These are phyloP conservation scores for Oncopeltus fasciatus DNA, from an alignment of 1,140 invertebrate species.

Conservation along the genomic window DNA sequence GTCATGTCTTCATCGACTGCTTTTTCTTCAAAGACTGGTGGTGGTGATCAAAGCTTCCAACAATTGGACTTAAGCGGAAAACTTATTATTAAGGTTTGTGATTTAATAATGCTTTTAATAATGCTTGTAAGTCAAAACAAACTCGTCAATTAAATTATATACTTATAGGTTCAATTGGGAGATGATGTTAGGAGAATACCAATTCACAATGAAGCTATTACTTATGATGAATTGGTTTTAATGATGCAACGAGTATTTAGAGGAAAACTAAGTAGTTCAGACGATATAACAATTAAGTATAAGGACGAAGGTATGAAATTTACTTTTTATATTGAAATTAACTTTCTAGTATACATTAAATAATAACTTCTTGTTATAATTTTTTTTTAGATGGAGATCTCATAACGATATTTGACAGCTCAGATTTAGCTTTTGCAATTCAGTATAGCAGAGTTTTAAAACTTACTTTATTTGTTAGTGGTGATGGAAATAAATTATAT, in stretches of 20 bases:
- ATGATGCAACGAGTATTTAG: slow-evolving; percentile 66
- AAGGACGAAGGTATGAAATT: slow-evolving; percentile 49
- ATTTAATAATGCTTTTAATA: not conserved
- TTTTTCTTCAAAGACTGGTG: slow-evolving; percentile 10
- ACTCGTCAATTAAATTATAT: not conserved
- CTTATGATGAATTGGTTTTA: slow-evolving; percentile 58
- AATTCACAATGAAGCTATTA: slow-evolving; percentile 64
- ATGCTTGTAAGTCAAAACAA: not conserved
- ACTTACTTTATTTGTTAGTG: slow-evolving; percentile 39
- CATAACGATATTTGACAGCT: slow-evolving; percentile 59
- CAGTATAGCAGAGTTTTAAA: slow-evolving; percentile 54
- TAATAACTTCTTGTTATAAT: no score
- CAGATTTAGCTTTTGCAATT: slow-evolving; percentile 56
- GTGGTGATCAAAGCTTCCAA: slow-evolving; percentile 24
- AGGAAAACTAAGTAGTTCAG: slow-evolving; percentile 44
- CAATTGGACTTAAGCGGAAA: slow-evolving; percentile 26
- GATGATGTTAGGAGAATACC: slow-evolving; percentile 57
- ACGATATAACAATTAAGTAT: slow-evolving; percentile 60
- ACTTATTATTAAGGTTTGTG: slow-evolving; percentile 26
- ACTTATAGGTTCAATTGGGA: slow-evolving; percentile 43
- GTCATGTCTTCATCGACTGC: slow-evolving; percentile 11
- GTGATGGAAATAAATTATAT: slow-evolving; percentile 24
- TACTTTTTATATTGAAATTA: slow-evolving; percentile 3
- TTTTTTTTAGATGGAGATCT: slow-evolving; percentile 50
- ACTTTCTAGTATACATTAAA: no score